phyloP scores from a whole-genome alignment of 2,113 vertebrate genomes.

The Hyperoodon ampullatus region DNA sequence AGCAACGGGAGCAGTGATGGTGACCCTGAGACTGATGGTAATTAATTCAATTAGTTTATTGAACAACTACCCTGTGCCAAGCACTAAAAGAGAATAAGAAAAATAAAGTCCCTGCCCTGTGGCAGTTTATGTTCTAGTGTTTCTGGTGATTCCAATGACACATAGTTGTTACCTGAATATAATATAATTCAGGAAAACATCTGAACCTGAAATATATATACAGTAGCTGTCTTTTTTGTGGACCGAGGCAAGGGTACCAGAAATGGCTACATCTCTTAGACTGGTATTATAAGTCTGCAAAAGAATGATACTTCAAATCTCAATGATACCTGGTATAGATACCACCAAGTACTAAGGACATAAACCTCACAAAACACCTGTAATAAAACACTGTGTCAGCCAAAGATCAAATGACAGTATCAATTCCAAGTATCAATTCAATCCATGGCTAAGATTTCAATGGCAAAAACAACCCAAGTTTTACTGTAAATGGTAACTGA shows the following conservation, averaged over 20 bases:
- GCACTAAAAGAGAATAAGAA: slow-evolving; percentile 9
- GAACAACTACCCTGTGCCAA: slow-evolving; percentile 20
- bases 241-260: neutral
- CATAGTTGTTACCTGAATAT: slow-evolving; percentile 4
- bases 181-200: slow-evolving; percentile 46
- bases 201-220: neutral
- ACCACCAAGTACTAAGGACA: neutral
- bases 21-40: neutral
- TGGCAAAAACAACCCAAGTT: slow-evolving; percentile 29
- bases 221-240: neutral
- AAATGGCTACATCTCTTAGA: slow-evolving; percentile 7
- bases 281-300: neutral
- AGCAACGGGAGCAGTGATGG: neutral
- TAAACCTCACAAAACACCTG: slow-evolving; percentile 41
- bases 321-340: neutral
- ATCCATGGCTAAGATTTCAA: slow-evolving; percentile 20
- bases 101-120: neutral
- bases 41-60: slow-evolving; percentile 1
- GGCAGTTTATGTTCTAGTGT: neutral
- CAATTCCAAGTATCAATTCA: neutral
- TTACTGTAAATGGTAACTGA: slow-evolving; percentile 50
- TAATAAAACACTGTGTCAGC: neutral
- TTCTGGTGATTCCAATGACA: neutral
- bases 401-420: slow-evolving; percentile 51
- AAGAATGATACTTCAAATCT: slow-evolving; percentile 33